Base-by-base conservation (phyloP, 1,140 invertebrate genomes). In the Drosophila sp. region DNA sequence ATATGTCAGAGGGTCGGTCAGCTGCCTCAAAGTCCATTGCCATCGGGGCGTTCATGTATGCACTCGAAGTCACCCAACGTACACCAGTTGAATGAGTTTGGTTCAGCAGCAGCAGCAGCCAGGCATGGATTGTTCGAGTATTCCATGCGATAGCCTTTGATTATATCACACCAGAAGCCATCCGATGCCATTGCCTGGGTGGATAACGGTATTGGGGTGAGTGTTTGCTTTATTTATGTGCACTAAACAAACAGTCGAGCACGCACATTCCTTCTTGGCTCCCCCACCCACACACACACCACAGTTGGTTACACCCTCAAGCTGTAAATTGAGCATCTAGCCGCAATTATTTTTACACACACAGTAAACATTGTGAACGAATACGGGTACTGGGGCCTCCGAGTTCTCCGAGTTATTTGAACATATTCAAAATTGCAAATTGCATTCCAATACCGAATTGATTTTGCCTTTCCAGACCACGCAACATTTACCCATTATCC, bases 171-270 rank as follows among this genome's bases (percentile, higher is more conserved):
- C 61, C 67, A 80, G 41, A 44, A 68, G 73, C 71, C 30, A 75
- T 66, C 35, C 70, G 10, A 11, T 60, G 74, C 41, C 27, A 58
- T 38, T 67, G 57, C 63, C 30, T 40, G 75, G 1, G 23, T 47
- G 0, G 44, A 8, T 0, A 27, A 54, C 55, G 66, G 44, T 70
- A 55, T 66, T 41, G 40, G 4, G 4, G 38, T 54, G 76, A 70
- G 66, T 77, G 66, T 79, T 69, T 70, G 65, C 69, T 68, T 86
- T 86, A 86, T 87, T 79, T 87, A 82, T 86, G 69, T 81, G 71
- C 69, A 70, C 75, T 70, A 83, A 86, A 73, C 83, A 87, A 86
- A 73, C 82, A 71, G n/a, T 11, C 6, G 23, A 55, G 40, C 65
- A 70, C 64, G 69, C 72, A 87, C 83, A 61, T 54, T 17, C 11